Evolutionary conservation across 2,797 vertebrate genomes (phyloP).

Genomic region (Peromyscus melanophrys): DNA sequence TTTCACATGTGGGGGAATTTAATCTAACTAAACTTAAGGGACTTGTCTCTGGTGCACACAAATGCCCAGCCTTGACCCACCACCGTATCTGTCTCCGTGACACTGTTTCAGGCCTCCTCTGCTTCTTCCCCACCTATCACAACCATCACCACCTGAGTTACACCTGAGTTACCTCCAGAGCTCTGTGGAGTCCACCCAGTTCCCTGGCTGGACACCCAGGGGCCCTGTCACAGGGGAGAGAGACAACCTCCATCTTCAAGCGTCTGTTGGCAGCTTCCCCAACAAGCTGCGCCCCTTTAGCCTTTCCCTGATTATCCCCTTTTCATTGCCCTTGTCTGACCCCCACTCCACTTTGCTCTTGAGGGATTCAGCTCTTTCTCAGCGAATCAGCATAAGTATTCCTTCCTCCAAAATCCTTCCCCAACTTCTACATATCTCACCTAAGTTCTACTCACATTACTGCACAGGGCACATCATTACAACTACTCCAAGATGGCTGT

Average conservation of each 20-base stretch:
- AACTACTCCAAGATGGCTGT: background rate
- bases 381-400: background rate
- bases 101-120: background rate
- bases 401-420: background rate
- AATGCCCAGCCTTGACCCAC: background rate
- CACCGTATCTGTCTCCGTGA: background rate
- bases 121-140: background rate
- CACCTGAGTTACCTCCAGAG: background rate
- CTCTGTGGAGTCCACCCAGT: background rate
- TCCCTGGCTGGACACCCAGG: background rate
- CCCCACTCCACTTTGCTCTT: background rate
- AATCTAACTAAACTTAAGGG: background rate
- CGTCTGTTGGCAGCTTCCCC: background rate
- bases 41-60: background rate
- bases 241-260: background rate
- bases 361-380: background rate
- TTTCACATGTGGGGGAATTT: background rate
- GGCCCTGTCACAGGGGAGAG: background rate
- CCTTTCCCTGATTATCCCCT: background rate
- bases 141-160: background rate
- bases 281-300: background rate
- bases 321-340: background rate
- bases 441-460: rapidly evolving
- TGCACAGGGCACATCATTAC: background rate
- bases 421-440: background rate